Evolutionary conservation across 2,113 vertebrate species (phyloP), one percentile per base, ranked within the genome.

Genomic region (Raja brachyura): DNA sequence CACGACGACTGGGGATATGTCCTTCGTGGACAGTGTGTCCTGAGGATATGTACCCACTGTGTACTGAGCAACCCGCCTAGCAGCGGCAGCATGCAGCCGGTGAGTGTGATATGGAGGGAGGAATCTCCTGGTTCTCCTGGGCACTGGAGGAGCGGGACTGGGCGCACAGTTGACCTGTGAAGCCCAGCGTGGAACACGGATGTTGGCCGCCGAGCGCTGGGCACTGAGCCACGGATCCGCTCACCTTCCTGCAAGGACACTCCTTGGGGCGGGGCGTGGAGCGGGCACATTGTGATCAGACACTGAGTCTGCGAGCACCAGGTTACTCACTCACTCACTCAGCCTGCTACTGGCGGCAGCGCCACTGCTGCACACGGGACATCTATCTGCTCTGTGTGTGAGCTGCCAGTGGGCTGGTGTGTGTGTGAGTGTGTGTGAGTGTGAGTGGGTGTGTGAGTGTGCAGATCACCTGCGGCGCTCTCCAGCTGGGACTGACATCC

Each of bases 271-370:
- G 90, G 90, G 73, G 68, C 66, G 22, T 54, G 73, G 39, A 48
- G 20, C 68, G 68, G 33, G 33, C 66, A 6, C 28, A 68, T 14
- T 33, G 39, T 90, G 16, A 39, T 90, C 16, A 92, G 66, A 39
- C 31, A 25, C 20, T 90, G 88, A 33, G 66, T 68, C 88, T 25
- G 39, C 31, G 18, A 66, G 33, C 2, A 70, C 31, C 88, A 68
- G 88, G 63, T 92, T 92, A 92, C 66, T 70, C 88, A 73, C n/a
- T n/a, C n/a, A n/a, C 39, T 48, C 39, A 48, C 39, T 48, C 39
- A 48, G 1, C 39, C 39, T 48, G 39, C 39, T 48, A 16, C 63
- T 73, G 63, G 8, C 88, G 13, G 20, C 31, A n/a, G 11, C 31
- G n/a, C 31, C 83, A 88, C 59, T 1, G n/a, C n/a, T n/a, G n/a